Base-by-base conservation (phyloP, 2,797 vertebrate genomes). In the Typhlichthys eigenmanni region DNA sequence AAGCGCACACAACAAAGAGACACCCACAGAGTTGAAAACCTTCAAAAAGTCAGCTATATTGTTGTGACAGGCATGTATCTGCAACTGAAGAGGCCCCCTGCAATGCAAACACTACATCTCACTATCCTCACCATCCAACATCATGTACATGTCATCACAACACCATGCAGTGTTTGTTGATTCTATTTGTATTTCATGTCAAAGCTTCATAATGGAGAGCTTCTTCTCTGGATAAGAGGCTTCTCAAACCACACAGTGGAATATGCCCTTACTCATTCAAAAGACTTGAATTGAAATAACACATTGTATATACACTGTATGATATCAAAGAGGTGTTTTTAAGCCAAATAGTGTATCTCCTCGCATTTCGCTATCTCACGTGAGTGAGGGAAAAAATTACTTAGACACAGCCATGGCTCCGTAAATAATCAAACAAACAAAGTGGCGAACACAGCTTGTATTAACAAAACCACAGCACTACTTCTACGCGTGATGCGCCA, bases 151-250 rank as follows among this genome's bases (percentile, higher is more conserved):
- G 81, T 88, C 83, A 87, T 70, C 62, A 68, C 8, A 29, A 69
- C 38, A 46, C 5, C 11, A 17, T 5, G 14, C 16, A 43, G 81
- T 72, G 47, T 19, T 55, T 76, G 84, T 81, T 81, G 64, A 77
- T 85, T 84, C 70, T 76, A 78, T 82, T 83, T 75, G 63, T 74
- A 63, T 88, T 82, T 84, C 78, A 85, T 83, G 88, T 89, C 88
- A 87, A 81, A 69, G 68, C 75, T 76, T 77, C 79, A 85, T 83
- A 86, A 19, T 19, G 19, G 84, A 56, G 90, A 89, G 63, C 52
- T 46, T 75, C 47, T 67, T 68, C 62, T 64, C 46, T 34, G 63
- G 68, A 55, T 80, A 56, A 14, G 12, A 32, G 58, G 56, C 49
- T 72, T 55, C 17, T 24, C 13, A 51, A 51, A 14, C 49, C 8